Evolutionary conservation across 2,113 vertebrate genomes (phyloP), one percentile per base, ranked within the genome.

Genomic region (Amphiprion percula): DNA sequence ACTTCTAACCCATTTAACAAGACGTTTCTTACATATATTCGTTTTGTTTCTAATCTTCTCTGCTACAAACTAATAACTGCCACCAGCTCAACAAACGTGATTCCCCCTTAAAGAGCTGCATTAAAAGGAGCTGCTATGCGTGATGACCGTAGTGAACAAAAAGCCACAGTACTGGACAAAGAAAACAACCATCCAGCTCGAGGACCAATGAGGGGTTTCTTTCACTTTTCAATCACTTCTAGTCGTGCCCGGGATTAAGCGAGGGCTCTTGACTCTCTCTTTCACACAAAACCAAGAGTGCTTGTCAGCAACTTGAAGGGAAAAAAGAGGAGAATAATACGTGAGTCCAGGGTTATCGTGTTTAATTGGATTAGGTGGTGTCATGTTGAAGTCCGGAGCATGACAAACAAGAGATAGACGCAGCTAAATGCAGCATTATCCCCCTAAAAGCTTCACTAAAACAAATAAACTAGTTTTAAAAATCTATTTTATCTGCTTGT

Each of bases 331-430:
- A 86, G 84, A 91, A 91, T 80, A 94, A 91, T 84, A 90, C 74
- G 86, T 79, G 82, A 90, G 86, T 86, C 87, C 87, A 39, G 91
- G 90, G 91, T 92, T 93, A 91, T 93, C 91, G 87, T 92, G 83
- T 93, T 95, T 94, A 95, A 95, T 94, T 94, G 94, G 94, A 95
- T 95, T 95, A 95, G 88, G 87, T 83, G 90, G 90, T 92, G 93
- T 93, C 85, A 82, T 75, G 82, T 87, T 82, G 74, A 77, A 91
- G 86, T 89, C 81, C 68, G 74, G 87, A 92, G 85, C 87, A 80
- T 85, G 88, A 90, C 87, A 88, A 80, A 82, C 83, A 81, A 82
- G 85, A 87, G 81, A 87, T 50, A 68, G 83, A 80, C 80, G 82
- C 46, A 80, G 83, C 55, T 19, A 61, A n/a, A 64, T 4, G n/a